Evolutionary conservation across 2,888 invertebrate species (phyloP).

Genomic region (Seladonia tumulorum): DNA sequence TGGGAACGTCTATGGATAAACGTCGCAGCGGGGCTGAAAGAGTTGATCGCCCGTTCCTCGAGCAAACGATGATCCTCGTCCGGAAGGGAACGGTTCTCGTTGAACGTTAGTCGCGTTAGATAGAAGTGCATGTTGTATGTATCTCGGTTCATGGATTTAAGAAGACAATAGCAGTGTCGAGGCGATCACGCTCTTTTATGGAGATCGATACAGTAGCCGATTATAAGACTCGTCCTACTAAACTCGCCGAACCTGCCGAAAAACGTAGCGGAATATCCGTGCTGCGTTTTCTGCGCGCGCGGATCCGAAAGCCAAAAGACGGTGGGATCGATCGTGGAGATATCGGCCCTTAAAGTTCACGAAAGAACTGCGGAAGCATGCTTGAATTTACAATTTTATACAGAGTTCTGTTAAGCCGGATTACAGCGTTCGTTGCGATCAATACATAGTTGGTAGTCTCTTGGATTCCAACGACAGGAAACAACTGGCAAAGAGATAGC

Average conservation of each 20-base stretch:
- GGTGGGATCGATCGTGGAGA: conserved; percentile 1
- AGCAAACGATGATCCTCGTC: conserved; percentile 8
- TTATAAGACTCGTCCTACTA: conserved; percentile 28
- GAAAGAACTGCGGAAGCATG: background rate
- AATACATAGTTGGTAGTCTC: background rate
- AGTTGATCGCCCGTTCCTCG: conserved; percentile 25
- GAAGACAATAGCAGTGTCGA: conserved; percentile 41
- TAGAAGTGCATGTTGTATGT: conserved; percentile 63
- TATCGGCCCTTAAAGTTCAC: background rate
- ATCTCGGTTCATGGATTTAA: conserved; percentile 55
- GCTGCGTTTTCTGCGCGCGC: conserved; percentile 6
- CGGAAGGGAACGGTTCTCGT: conserved; percentile 13
- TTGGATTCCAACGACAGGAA: background rate
- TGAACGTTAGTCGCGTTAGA: conserved; percentile 51
- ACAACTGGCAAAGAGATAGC: background rate
- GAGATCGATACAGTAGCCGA: conserved; percentile 26
- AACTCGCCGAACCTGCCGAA: background rate
- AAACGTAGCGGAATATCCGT: background rate
- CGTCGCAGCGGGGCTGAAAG: conserved; percentile 19
- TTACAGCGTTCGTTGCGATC: background rate
- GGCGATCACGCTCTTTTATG: conserved; percentile 30
- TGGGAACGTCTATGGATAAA: background rate
- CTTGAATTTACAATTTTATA: background rate
- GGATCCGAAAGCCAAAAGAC: conserved; percentile 2
- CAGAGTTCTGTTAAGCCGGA: background rate